phyloP scores from a whole-genome alignment of 2,113 vertebrate species.

The Neomonachus schauinslandi region DNA sequence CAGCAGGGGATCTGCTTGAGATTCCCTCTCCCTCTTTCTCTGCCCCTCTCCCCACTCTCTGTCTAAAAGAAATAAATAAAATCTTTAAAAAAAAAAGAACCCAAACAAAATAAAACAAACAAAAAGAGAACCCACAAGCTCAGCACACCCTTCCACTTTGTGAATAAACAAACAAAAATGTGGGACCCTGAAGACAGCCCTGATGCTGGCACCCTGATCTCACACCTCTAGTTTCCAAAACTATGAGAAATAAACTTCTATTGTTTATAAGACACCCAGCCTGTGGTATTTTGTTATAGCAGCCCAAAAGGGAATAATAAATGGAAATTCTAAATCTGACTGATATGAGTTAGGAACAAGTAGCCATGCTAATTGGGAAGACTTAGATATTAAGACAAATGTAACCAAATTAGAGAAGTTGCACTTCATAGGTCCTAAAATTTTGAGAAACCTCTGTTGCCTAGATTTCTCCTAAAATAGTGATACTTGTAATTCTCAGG shows the following conservation, averaged over 20 bases:
- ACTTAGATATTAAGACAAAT: slow-evolving; percentile 19
- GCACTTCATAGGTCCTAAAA: not conserved
- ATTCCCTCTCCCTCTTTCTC: not conserved
- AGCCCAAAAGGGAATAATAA: not conserved
- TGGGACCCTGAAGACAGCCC: not conserved
- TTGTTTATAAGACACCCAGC: not conserved
- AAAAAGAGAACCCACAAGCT: not conserved
- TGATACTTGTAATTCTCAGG: not conserved
- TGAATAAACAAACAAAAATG: not conserved
- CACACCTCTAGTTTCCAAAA: not conserved
- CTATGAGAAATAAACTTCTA: not conserved
- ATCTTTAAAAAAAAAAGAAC: not conserved
- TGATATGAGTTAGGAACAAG: not conserved
- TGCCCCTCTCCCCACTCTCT: not conserved
- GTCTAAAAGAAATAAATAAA: not conserved
- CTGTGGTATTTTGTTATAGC: not conserved
- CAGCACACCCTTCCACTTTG: not conserved
- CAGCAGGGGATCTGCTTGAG: not conserved
- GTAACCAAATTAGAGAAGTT: not conserved
- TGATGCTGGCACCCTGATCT: not conserved
- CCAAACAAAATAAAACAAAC: not conserved
- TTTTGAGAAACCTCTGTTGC: not conserved
- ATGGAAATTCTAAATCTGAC: slow-evolving; percentile 4
- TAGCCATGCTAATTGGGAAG: not conserved
- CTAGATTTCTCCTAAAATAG: not conserved